A percentile compares a stretch with the other conserved stretches of the same genome.
phyloP scores from a whole-genome alignment of 2,888 invertebrate genomes.

The Alitta virens region DNA sequence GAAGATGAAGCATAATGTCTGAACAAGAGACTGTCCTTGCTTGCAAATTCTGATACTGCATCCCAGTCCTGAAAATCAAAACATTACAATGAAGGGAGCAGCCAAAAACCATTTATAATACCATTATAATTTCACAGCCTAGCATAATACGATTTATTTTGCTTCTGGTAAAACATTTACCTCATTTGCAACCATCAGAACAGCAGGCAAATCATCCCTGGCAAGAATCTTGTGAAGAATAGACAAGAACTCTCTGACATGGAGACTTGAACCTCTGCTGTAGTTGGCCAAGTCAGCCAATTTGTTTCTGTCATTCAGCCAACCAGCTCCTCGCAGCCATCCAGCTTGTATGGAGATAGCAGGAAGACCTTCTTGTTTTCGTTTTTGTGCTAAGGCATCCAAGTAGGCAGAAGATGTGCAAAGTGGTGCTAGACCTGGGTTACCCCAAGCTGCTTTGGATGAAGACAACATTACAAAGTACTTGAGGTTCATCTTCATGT shows the following conservation, averaged over 20 bases:
- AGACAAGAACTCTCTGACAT: conserved; percentile 5
- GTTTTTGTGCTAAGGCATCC: conserved; percentile 1
- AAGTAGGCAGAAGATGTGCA: neutral
- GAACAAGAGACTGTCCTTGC: neutral
- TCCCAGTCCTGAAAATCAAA: conserved; percentile 8
- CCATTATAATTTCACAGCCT: too few species aligned
- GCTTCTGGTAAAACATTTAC: conserved; percentile 5
- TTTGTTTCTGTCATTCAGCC: neutral
- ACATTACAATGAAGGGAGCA: neutral
- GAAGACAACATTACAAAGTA: conserved; percentile 12
- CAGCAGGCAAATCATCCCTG: conserved; percentile 4
- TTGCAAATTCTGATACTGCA: neutral
- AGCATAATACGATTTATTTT: too few species aligned
- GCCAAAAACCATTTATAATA: neutral
- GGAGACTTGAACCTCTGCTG: conserved; percentile 2
- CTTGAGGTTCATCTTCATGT: conserved; percentile 1
- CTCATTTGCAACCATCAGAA: conserved; percentile 10
- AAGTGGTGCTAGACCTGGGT: neutral
- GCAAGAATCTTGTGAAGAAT: conserved; percentile 4
- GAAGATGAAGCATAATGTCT: neutral
- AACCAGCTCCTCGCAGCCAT: conserved; percentile 2
- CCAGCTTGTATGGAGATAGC: conserved; percentile 7
- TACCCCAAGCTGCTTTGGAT: conserved; percentile 5
- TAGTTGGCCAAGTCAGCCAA: neutral
- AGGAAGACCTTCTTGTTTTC: neutral